Percentiles rank a stretch among this genome's conserved stretches.
Conservation (phyloP, 2,113 vertebrate species). For the Phylloscopus trochilus region DNA sequence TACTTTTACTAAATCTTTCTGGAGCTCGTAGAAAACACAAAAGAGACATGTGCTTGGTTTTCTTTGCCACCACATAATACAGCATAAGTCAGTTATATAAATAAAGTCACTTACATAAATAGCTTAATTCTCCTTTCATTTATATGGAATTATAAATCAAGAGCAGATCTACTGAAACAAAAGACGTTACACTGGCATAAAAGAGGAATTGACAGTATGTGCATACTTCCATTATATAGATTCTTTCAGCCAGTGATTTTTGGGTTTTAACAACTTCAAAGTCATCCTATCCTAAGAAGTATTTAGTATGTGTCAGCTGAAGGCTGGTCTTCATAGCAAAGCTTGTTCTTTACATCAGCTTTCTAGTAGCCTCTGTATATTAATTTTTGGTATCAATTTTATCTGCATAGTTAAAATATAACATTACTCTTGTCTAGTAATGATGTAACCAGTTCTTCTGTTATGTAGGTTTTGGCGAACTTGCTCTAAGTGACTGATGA, state of each 20-base stretch:
- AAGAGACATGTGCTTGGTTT: not conserved
- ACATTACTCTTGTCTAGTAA: not conserved
- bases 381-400: not conserved
- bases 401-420: not conserved
- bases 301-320: not conserved
- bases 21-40: not conserved
- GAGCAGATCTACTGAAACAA: constrained; percentile 41
- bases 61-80: constrained; percentile 25
- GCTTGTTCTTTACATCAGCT: not conserved
- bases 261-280: not conserved
- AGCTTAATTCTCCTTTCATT: constrained; percentile 58
- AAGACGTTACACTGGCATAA: constrained; percentile 12
- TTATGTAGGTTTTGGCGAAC: not conserved
- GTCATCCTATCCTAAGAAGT: not conserved
- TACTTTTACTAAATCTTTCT: not conserved
- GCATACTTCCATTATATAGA: not conserved
- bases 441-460: not conserved
- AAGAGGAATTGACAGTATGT: not conserved
- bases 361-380: not conserved
- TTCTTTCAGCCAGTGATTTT: not conserved
- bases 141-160: constrained; percentile 48
- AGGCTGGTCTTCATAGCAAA: not conserved
- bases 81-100: constrained; percentile 59
- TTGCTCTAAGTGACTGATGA: not conserved
- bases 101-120: constrained; percentile 64